A percentile compares a stretch with the other conserved stretches of the same genome.
Conservation (phyloP, 1,140 invertebrate genomes). For the Anoplolepis gracilipes region DNA sequence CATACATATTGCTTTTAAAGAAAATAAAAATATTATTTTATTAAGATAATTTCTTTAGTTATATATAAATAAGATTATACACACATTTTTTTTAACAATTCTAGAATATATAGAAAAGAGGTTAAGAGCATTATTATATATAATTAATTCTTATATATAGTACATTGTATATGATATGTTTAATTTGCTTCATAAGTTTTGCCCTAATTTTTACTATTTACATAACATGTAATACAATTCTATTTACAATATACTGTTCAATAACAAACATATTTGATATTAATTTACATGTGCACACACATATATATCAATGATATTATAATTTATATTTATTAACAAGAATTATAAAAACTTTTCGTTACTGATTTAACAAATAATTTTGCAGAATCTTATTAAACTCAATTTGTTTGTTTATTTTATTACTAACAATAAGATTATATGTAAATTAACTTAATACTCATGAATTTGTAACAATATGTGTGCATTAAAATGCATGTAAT, state of each 20-base stretch:
- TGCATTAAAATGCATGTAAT: too few species aligned
- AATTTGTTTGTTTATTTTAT: background rate
- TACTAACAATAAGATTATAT: too few species aligned
- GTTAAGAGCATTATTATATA: slow-evolving; percentile 5
- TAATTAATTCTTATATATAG: background rate
- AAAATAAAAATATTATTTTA: background rate
- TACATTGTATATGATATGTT: background rate
- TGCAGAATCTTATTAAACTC: background rate
- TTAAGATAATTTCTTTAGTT: background rate
- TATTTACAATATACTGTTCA: too few species aligned
- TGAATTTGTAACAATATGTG: background rate
- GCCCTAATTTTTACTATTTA: too few species aligned
- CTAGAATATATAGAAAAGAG: background rate
- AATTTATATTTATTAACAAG: too few species aligned
- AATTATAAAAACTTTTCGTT: background rate
- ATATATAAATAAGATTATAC: background rate
- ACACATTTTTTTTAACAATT: background rate
- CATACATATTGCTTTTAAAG: background rate
- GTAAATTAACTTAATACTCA: too few species aligned
- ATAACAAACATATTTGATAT: too few species aligned
- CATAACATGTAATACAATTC: too few species aligned
- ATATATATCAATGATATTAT: too few species aligned
- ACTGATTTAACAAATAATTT: background rate
- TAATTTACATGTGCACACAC: too few species aligned
- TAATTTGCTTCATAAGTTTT: too few species aligned